A percentile compares a stretch with the other conserved stretches of the same genome.
phyloP scores from a whole-genome alignment of 2,888 invertebrate species.

The Digitonthophagus gazella region DNA sequence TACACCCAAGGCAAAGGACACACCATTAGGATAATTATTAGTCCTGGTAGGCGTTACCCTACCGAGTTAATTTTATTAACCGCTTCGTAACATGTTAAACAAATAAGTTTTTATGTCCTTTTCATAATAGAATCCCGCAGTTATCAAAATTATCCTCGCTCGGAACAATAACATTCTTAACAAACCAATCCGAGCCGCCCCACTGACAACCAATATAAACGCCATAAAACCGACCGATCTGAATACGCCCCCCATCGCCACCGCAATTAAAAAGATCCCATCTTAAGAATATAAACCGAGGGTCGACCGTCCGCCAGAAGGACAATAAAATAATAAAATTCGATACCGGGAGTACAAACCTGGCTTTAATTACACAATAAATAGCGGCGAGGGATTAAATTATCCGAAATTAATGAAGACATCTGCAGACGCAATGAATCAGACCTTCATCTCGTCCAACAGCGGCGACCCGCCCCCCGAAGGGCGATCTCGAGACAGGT shows the following conservation, averaged over 20 bases:
- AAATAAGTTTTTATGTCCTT: neutral
- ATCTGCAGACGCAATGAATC: constrained; percentile 14
- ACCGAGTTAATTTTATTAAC: neutral
- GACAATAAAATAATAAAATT: neutral
- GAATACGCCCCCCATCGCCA: neutral
- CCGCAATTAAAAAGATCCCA: neutral
- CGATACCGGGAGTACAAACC: neutral
- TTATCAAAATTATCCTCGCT: neutral
- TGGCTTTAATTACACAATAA: neutral
- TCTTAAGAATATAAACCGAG: neutral
- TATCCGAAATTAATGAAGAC: constrained; percentile 16
- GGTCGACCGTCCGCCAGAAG: neutral
- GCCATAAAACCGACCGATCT: neutral
- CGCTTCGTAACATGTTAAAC: neutral
- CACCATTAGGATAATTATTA: neutral
- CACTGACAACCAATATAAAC: neutral
- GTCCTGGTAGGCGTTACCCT: neutral
- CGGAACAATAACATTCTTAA: neutral
- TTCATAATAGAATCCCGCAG: neutral
- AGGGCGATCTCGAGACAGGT: constrained; percentile 10
- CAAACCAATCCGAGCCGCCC: neutral
- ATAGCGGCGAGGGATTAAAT: constrained; percentile 11
- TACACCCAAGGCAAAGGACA: neutral
- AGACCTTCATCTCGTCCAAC: constrained; percentile 11
- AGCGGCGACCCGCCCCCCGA: neutral